Base-by-base conservation (phyloP, 2,888 invertebrate species). In the Polia nebulosa region DNA sequence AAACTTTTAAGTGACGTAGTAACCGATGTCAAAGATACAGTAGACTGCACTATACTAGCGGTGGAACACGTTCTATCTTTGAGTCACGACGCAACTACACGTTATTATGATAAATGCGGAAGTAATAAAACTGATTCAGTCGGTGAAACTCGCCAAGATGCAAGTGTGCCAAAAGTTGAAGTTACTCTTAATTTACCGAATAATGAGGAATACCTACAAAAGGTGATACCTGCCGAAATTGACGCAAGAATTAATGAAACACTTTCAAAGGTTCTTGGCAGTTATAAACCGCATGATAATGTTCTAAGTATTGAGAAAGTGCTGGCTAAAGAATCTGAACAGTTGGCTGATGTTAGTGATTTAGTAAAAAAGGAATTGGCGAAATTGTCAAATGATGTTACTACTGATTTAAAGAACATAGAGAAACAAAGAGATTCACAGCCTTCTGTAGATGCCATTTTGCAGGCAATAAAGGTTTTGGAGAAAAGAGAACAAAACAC, bases 21-120 rank as follows among this genome's bases (percentile, higher is more conserved):
- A 13, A 83, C 86, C 41, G 94, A 94, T 76, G 88, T 94, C n/a
- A 89, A 87, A 73, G 90, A 91, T 32, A 92, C 92, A 2, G 88
- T 93, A 34, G 92, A 93, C 47, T 94, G 94, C 72, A 92, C 94
- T 4, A 85, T 94, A 72, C 83, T 91, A 44, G 92, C 93, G 0
- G 89, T 94, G 36, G 92, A 93, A 83, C 85, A 91, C 77, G 91
- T 88, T n/a, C 72, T 93, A 34, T 77, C 81, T 15, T 64, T 83
- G 27, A 80, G 71, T 67, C 69, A 74, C 6, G 80, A 82, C 32
- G 78, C 82, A 41, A 70, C 83, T 25, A 55, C 71, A 49, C 81
- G 78, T 47, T 83, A 84, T 69, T 76, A 85, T 70, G 66, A 85
- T 3, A 84, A 81, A 74, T 87, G 17, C 59, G 65, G n/a, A 17